Percentiles rank a stretch among this genome's conserved stretches.
phyloP scores from a whole-genome alignment of 2,113 vertebrate species.

The Thalassoma bifasciatum region DNA sequence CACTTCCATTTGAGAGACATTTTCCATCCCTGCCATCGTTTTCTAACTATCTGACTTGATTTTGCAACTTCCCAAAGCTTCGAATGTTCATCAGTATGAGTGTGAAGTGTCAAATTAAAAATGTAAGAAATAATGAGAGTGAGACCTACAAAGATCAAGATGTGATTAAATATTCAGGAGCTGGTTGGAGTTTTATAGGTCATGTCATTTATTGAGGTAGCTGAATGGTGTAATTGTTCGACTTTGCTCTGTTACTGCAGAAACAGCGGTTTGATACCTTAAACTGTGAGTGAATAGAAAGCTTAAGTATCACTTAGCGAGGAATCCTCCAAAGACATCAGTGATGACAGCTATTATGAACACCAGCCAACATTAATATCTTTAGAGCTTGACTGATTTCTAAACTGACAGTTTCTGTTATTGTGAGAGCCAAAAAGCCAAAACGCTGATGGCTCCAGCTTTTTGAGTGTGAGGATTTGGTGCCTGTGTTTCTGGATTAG shows the following conservation, averaged over 20 bases:
- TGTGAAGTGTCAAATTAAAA: conserved; percentile 44
- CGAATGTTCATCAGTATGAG: conserved; percentile 30
- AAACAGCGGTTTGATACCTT: neutral
- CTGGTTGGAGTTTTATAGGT: conserved; percentile 56
- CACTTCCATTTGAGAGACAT: neutral
- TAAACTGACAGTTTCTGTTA: neutral
- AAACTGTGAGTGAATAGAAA: neutral
- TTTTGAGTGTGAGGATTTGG: no score
- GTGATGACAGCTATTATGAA: neutral
- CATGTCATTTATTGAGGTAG: conserved; percentile 40
- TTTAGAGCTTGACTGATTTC: neutral
- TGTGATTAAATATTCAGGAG: conserved; percentile 57
- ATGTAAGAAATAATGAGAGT: conserved; percentile 37
- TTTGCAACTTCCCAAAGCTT: neutral
- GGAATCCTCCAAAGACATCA: neutral
- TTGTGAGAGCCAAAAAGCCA: neutral
- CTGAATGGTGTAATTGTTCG: conserved; percentile 7
- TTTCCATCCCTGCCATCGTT: neutral
- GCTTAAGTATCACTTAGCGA: neutral
- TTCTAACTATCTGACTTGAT: neutral
- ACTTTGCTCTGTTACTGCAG: neutral
- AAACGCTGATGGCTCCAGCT: neutral
- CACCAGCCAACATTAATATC: neutral
- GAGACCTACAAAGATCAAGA: conserved; percentile 48
- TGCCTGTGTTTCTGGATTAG: no score